phyloP scores from a whole-genome alignment of 2,113 vertebrate species.

The Brachypteracias leptosomus region DNA sequence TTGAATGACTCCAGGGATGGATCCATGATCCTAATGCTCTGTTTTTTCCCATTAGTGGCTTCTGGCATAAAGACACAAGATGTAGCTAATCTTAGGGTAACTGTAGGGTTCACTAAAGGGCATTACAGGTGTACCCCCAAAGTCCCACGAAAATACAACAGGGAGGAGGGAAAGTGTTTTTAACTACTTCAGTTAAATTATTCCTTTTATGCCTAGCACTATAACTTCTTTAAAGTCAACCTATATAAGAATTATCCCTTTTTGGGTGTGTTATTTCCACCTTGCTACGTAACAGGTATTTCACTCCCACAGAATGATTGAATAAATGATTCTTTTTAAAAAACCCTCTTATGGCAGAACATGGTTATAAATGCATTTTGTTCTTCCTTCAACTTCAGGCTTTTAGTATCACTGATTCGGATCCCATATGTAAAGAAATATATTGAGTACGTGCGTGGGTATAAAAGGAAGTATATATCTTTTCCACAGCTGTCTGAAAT shows the following conservation, averaged over 20 bases:
- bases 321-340: not conserved
- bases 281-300: not conserved
- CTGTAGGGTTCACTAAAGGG: not conserved
- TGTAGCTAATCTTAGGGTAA: not conserved
- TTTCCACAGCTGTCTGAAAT: not conserved
- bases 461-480: not conserved
- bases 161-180: not conserved
- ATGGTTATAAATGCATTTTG: not conserved
- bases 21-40: not conserved
- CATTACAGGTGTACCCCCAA: not conserved
- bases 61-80: not conserved
- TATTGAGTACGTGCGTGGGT: not conserved
- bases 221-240: not conserved
- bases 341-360: not conserved
- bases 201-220: not conserved
- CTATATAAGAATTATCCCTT: not conserved
- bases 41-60: not conserved
- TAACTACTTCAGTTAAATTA: not conserved
- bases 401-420: constrained; percentile 3
- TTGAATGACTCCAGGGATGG: no score
- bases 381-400: constrained; percentile 1
- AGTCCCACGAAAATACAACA: not conserved
- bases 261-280: not conserved
- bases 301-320: not conserved
- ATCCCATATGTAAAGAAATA: constrained; percentile 38